Evolutionary conservation across 2,888 invertebrate genomes (phyloP), one percentile per base, ranked within the genome.

Genomic region (Leucophenga maculata): DNA sequence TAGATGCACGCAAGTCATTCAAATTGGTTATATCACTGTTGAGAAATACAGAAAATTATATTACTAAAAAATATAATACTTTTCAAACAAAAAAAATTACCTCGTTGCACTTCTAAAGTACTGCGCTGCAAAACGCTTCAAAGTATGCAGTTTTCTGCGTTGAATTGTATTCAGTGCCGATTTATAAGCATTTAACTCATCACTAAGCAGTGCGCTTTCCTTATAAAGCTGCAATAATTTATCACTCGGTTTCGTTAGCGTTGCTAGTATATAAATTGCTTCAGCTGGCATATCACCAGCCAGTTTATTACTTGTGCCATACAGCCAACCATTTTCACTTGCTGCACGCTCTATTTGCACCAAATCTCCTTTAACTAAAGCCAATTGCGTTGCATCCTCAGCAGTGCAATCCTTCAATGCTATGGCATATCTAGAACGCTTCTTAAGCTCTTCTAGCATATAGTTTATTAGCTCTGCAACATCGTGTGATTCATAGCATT

Each of bases 281-380:
- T 97, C 96, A 0, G 94, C 93, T 0, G 95, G 94, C 88, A 98
- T 97, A 79, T 96, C 92, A 0, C 97, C 98, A 79, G 91, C 90
- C 74, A 91, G 90, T 1, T 91, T 92, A 71, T 93, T 93, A 66
- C 92, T 91, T 77, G 92, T 90, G 14, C 95, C 95, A 67, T 92
- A 91, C 69, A 93, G 93, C 93, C 93, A 94, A 20, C 92, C 92
- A 14, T 78, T 77, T 67, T 79, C 75, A 13, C 69, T 68, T 14
- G 72, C 90, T 94, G 67, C 93, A 93, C 71, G 94, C 66, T 93
- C 92, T 65, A 98, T 90, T 18, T 93, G 91, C 69, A 98, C 93
- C 67, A 98, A 90, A 87, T 98, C 98, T 3, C 98, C 96, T 81
- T 91, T 91, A 74, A 90, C 91, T 71, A 92, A 90, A 62, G 90